Percentiles rank a stretch among this genome's conserved stretches.
These are phyloP conservation scores for Oreocharis arfaki DNA, from an alignment of 2,113 vertebrate genomes.

Conservation along the genomic window DNA sequence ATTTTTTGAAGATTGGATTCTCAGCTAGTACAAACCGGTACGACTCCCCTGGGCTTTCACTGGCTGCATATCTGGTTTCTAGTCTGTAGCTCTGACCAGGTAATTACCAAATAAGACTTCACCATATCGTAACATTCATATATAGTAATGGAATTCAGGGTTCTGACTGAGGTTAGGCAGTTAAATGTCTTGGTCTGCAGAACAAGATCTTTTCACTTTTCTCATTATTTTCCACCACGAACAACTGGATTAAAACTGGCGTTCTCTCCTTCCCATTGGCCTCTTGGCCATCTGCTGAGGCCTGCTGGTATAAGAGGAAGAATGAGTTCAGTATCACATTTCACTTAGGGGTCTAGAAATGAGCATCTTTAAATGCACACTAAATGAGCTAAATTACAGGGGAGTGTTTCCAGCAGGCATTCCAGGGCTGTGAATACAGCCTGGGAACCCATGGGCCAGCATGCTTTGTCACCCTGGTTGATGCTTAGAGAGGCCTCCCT, in stretches of 20 bases:
- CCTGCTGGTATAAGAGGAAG: background rate
- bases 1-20: background rate
- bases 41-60: background rate
- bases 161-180: background rate
- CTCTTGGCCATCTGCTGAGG: background rate
- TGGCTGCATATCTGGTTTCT: background rate
- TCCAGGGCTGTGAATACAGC: background rate
- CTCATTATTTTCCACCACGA: background rate
- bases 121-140: background rate
- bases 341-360: background rate
- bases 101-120: background rate
- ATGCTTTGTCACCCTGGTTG: background rate
- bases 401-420: background rate
- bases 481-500: background rate
- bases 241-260: background rate
- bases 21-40: background rate
- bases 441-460: background rate
- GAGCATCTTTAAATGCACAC: background rate
- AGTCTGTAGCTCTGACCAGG: background rate
- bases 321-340: background rate
- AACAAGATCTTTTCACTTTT: background rate
- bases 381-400: conserved; percentile 8
- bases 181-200: background rate
- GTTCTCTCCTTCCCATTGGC: background rate
- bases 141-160: background rate